Percentiles rank a stretch among this genome's conserved stretches.
Evolutionary conservation across 2,888 invertebrate genomes (phyloP).

Genomic region (Idaea dimidiata): DNA sequence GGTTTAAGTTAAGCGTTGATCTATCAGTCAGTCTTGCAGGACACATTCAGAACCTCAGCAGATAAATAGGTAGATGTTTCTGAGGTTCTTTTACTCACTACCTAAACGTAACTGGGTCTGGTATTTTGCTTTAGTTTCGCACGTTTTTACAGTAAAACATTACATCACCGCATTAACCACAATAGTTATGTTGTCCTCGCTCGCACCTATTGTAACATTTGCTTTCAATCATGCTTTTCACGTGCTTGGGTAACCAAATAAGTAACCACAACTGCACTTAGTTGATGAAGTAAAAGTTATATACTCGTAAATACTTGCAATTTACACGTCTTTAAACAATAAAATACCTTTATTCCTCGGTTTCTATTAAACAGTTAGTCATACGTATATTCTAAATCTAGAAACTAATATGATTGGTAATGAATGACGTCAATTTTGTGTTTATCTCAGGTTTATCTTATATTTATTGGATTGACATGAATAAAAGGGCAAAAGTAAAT

Average conservation of each 20-base stretch:
- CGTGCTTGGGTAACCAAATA: constrained; percentile 12
- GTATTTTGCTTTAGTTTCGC: constrained; percentile 21
- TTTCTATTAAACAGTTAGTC: not conserved
- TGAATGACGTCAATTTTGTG: constrained; percentile 47
- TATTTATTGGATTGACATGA: constrained; percentile 32
- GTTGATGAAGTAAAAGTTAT: not conserved
- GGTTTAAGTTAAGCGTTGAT: no score
- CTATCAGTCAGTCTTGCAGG: no score
- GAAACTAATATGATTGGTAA: not conserved
- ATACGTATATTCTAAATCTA: not conserved
- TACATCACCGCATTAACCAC: constrained; percentile 23
- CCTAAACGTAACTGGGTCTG: not conserved
- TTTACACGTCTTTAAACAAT: no score
- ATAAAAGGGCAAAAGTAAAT: constrained; percentile 34
- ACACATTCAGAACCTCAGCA: no score
- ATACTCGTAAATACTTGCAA: no score
- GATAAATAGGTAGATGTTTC: constrained; percentile 6
- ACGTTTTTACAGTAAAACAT: constrained; percentile 22
- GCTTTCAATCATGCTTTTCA: constrained; percentile 13
- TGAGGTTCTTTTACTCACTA: not conserved
- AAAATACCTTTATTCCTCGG: not conserved
- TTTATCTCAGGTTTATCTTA: no score
- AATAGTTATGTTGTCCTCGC: constrained; percentile 20
- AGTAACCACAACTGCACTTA: not conserved
- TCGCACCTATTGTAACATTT: constrained; percentile 22